Base-by-base conservation (phyloP, 2,113 vertebrate genomes). In the Struthidea cinerea region DNA sequence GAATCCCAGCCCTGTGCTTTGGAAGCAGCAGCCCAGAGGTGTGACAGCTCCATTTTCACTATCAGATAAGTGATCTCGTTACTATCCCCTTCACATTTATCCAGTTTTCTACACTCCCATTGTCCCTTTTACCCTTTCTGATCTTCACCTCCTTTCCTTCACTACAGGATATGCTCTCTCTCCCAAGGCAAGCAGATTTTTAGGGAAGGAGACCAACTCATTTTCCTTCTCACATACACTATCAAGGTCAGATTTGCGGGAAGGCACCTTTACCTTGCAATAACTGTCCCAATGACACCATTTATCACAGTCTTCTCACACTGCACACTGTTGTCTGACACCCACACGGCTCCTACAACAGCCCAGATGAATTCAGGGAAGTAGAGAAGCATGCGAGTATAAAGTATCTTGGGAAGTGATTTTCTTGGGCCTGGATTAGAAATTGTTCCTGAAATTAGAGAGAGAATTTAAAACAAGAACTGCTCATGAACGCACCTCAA, bases 361-460 rank as follows among this genome's bases (percentile, higher is more conserved):
- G 99, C 99, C 99, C 99, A 99, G 73, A 98, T 93, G 68, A 99
- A 96, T 94, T 99, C 99, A 7, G 99, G 99, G 41, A 99, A 13
- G 71, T 98, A 99, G 21, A 99, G 98, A 5, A 98, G 56, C 2
- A 99, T 98, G 4, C 99, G 99, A 76, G 98, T 32, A 82, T 99
- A 99, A 41, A 99, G 98, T 76, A 99, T 97, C 7, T 98, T 98
- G 7, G 98, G 97, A 97, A 99, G 98, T 28, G 98, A 99, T 90
- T 99, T 99, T 52, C 99, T 98, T 1, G 98, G 98, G 16, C 99
- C 99, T 1, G 98, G 98, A 92, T 99, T 99, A 50, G 98, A 99
- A 50, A 99, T 99, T 14, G 99, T 99, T 86, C 99, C 99, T 99
- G 95, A 46, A 97, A 97, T 57, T 7, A 96, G 21, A 96, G 42